phyloP scores from a whole-genome alignment of 2,113 vertebrate species.

The Illadopsis cleaveri region DNA sequence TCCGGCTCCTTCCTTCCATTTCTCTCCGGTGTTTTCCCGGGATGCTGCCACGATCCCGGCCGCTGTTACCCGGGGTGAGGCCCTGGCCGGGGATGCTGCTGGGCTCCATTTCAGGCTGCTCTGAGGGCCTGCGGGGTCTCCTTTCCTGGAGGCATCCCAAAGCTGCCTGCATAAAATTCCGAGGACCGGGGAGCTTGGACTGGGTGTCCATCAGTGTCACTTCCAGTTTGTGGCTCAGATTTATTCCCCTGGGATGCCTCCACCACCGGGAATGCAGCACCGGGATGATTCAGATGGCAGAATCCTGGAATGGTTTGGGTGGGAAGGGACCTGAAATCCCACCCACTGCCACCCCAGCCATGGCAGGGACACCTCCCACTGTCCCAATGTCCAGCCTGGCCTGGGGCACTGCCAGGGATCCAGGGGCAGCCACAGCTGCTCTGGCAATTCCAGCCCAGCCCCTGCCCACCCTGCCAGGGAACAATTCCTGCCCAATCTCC shows the following conservation, averaged over 20 bases:
- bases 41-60: background rate
- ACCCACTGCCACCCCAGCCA: too few species aligned
- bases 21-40: accelerated
- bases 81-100: accelerated
- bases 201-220: background rate
- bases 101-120: background rate
- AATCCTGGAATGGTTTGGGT: background rate
- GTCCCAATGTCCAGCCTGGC: background rate
- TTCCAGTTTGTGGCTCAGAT: background rate
- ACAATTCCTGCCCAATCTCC: background rate
- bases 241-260: background rate
- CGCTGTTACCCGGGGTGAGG: accelerated
- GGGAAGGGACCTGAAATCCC: background rate
- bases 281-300: accelerated
- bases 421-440: background rate
- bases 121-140: background rate
- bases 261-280: background rate
- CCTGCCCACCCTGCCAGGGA: background rate
- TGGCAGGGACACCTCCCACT: background rate
- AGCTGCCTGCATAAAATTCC: background rate
- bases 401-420: background rate
- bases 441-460: background rate
- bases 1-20: accelerated
- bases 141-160: background rate
- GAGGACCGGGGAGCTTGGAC: accelerated